These are phyloP conservation scores for Rhodinocichla rosea DNA, from an alignment of 2,113 vertebrate genomes.

Conservation along the genomic window DNA sequence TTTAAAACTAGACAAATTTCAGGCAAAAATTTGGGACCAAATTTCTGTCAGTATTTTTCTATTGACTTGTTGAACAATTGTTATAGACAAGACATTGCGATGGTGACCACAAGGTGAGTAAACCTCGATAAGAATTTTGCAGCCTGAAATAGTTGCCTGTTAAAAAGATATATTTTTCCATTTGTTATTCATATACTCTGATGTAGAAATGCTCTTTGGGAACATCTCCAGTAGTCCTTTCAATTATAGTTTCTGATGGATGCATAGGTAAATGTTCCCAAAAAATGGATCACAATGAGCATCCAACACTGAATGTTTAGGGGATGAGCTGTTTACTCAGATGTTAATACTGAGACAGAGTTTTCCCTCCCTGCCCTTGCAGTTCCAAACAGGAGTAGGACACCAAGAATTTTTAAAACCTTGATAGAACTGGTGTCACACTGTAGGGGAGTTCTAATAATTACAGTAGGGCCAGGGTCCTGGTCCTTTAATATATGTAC, in stretches of 20 bases:
- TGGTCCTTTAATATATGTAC: background rate
- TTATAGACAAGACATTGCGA: background rate
- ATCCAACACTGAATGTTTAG: background rate
- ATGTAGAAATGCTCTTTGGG: background rate
- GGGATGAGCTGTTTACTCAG: background rate
- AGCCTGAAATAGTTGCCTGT: background rate
- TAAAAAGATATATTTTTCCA: background rate
- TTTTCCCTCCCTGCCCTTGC: background rate
- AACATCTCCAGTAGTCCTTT: background rate
- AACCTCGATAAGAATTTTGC: background rate
- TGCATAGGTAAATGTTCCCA: rapidly evolving
- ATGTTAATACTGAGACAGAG: background rate
- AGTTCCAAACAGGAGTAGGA: background rate
- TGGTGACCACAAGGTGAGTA: background rate
- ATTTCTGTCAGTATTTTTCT: background rate
- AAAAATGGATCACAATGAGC: background rate
- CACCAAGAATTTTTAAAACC: background rate
- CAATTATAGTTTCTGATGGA: background rate
- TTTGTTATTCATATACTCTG: background rate
- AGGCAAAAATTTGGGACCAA: background rate
- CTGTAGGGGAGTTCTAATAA: background rate
- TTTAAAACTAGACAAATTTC: background rate
- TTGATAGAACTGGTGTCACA: background rate
- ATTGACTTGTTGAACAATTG: background rate
- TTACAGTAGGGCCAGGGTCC: background rate